These are phyloP conservation scores for Sitobion miscanthi DNA, from an alignment of 1,140 invertebrate species.

Conservation along the genomic window DNA sequence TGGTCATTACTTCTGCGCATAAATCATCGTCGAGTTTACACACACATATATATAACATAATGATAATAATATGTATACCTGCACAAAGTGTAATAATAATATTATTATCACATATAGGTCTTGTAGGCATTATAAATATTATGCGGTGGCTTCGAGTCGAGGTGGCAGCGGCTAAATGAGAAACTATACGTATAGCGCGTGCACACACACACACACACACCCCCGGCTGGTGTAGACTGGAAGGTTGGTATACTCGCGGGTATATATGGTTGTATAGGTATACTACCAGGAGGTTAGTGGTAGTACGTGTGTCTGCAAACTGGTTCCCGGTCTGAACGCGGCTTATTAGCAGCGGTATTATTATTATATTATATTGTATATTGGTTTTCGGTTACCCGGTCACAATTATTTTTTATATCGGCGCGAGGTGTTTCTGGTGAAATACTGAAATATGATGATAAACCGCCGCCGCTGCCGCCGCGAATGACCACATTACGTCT, in stretches of 20 bases:
- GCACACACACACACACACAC: background rate
- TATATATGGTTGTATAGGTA: background rate
- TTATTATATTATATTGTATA: background rate
- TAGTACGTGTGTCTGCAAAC: background rate
- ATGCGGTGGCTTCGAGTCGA: background rate
- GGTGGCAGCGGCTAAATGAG: background rate
- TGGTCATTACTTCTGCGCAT: slow-evolving; percentile 31
- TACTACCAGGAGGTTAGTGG: no score
- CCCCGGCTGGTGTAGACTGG: no score
- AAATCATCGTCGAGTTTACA: slow-evolving; percentile 31
- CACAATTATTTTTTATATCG: slow-evolving; percentile 21
- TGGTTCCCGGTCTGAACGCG: background rate
- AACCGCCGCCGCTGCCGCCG: slow-evolving; percentile 27
- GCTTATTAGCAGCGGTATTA: background rate
- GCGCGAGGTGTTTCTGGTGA: slow-evolving; percentile 36
- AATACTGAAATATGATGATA: slow-evolving; percentile 44
- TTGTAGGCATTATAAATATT: background rate
- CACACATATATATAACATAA: background rate
- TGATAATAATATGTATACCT: background rate
- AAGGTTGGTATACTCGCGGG: background rate
- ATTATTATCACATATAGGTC: background rate
- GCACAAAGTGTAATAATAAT: background rate
- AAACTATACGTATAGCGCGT: background rate
- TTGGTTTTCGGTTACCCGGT: slow-evolving; percentile 51
- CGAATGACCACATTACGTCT: slow-evolving; percentile 40